Conservation (phyloP, 2,888 invertebrate species). For the Ariolimax columbianus region DNA sequence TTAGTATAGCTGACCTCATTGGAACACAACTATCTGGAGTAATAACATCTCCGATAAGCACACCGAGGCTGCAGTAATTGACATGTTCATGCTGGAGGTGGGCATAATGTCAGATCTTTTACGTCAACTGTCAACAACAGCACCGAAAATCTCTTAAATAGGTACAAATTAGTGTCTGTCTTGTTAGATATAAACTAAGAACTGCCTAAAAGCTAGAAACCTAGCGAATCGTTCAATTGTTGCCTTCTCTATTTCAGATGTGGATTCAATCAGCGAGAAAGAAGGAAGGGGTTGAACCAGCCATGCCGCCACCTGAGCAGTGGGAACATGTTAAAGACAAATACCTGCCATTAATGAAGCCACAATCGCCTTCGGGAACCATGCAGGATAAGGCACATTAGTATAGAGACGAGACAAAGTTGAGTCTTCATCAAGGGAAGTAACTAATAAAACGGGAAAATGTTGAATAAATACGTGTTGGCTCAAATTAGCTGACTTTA, state of each 20-base stretch:
- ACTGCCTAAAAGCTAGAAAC: background rate
- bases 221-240: background rate
- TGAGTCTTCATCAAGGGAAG: background rate
- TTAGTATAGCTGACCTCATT: no score
- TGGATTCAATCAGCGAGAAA: slow-evolving; percentile 81
- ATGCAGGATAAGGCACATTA: background rate
- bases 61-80: no score
- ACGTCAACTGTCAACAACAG: no score
- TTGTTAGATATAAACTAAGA: background rate
- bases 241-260: slow-evolving; percentile 48
- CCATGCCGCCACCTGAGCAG: slow-evolving; percentile 86
- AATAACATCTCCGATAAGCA: no score
- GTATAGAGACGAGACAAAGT: no score
- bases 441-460: background rate
- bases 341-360: slow-evolving; percentile 50
- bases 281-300: slow-evolving; percentile 84
- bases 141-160: no score
- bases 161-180: no score
- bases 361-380: background rate
- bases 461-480: background rate
- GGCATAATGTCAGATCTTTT: no score
- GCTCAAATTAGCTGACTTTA: no score
- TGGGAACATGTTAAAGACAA: slow-evolving; percentile 80
- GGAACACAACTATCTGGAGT: no score
- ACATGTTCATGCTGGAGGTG: no score